Percentiles rank a stretch among this genome's conserved stretches.
Conservation (phyloP, 2,888 invertebrate species). For the Neoascia interrupta region DNA sequence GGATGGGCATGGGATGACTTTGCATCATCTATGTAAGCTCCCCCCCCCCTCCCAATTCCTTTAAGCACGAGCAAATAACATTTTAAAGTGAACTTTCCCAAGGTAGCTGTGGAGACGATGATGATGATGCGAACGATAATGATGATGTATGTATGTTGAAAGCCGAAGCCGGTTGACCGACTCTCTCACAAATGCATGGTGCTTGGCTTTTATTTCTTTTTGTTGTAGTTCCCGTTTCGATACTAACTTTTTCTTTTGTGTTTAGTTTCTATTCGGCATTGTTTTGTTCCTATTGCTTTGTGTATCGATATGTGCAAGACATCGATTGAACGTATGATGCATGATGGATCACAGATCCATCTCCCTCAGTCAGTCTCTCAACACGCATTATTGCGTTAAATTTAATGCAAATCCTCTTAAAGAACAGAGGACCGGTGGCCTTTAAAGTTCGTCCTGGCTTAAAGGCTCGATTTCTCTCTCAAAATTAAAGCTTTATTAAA, state of each 20-base stretch:
- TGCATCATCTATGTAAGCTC: too few species aligned
- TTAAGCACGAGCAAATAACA: constrained; percentile 21
- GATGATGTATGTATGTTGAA: constrained; percentile 37
- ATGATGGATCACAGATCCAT: constrained; percentile 37
- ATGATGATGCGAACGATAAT: constrained; percentile 19
- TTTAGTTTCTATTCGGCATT: constrained; percentile 27
- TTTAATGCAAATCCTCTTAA: constrained; percentile 30
- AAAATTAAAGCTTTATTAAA: constrained; percentile 65
- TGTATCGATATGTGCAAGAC: constrained; percentile 3
- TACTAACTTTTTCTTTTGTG: constrained; percentile 49
- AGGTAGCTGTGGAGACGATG: constrained; percentile 42
- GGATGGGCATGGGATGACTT: too few species aligned
- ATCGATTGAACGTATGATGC: constrained; percentile 3
- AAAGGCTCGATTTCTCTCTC: constrained; percentile 41
- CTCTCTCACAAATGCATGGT: constrained; percentile 46
- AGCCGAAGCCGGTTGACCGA: constrained; percentile 65
- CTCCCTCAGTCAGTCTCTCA: background rate
- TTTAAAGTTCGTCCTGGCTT: constrained; percentile 28
- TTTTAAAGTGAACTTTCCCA: constrained; percentile 62
- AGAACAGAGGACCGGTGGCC: too few species aligned
- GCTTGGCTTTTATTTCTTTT: constrained; percentile 32
- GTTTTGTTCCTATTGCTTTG: constrained; percentile 49
- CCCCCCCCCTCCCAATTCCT: too few species aligned
- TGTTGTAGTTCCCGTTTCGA: constrained; percentile 19
- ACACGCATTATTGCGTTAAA: constrained; percentile 21